Evolutionary conservation across 2,113 vertebrate species (phyloP).

Genomic region (Monopterus albus): DNA sequence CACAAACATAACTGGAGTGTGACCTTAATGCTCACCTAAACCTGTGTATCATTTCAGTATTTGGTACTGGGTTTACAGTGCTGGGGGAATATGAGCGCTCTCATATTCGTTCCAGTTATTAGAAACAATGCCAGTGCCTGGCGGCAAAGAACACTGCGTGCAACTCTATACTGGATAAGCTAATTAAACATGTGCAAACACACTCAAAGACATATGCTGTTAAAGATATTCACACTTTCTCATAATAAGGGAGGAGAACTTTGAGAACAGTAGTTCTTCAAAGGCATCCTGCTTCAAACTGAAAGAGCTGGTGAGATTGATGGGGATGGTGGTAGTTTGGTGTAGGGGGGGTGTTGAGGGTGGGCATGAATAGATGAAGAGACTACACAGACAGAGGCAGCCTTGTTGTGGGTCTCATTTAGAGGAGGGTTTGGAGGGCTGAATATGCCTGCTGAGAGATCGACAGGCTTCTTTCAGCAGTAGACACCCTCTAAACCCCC

Average conservation of each 20-base stretch:
- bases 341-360: conserved; percentile 74
- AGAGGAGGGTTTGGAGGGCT: conserved; percentile 57
- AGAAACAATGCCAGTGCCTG: conserved; percentile 10
- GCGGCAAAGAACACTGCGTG: conserved; percentile 24
- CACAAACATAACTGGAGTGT: conserved; percentile 29
- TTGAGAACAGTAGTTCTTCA: conserved; percentile 71
- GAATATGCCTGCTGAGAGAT: conserved; percentile 83
- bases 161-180: conserved; percentile 37
- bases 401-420: conserved; percentile 83
- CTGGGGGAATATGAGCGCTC: conserved; percentile 27
- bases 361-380: conserved; percentile 83
- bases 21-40: conserved; percentile 50
- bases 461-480: conserved; percentile 83
- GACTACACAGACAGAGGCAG: conserved; percentile 79
- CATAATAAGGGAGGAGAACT: conserved; percentile 61
- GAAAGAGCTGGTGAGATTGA: conserved; percentile 61
- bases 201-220: conserved; percentile 39
- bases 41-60: conserved; percentile 35
- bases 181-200: conserved; percentile 62
- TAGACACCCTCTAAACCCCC: conserved; percentile 57
- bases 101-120: conserved; percentile 31
- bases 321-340: conserved; percentile 7
- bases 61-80: conserved; percentile 12
- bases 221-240: conserved; percentile 63
- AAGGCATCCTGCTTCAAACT: conserved; percentile 70